Evolutionary conservation across 2,113 vertebrate genomes (phyloP).

Genomic region (Ochotona curzoniae): DNA sequence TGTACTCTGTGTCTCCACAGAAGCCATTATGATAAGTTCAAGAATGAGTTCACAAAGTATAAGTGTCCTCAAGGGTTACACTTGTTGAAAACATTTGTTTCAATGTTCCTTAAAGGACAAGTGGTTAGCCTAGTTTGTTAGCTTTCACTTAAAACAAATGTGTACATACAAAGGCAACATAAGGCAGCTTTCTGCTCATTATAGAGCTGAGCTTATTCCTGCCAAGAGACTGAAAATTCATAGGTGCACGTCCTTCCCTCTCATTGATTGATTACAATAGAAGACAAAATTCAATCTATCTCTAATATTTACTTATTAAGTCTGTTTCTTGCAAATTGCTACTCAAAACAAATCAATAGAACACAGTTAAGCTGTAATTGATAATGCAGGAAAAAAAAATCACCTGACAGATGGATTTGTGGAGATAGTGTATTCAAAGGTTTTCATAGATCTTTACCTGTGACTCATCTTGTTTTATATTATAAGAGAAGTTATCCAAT

Average conservation of each 20-base stretch:
- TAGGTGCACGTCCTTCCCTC: not conserved
- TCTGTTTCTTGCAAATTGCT: not conserved
- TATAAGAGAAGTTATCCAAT: not conserved
- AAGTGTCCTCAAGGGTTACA: constrained; percentile 49
- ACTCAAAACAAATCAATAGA: constrained; percentile 63
- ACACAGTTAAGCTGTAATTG: not conserved
- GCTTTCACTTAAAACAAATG: constrained; percentile 55
- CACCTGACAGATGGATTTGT: not conserved
- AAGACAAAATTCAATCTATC: constrained; percentile 13
- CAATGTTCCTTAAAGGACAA: constrained; percentile 43
- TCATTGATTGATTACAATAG: not conserved
- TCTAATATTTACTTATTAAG: constrained; percentile 45
- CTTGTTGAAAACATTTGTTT: constrained; percentile 24
- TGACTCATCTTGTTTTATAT: constrained; percentile 18
- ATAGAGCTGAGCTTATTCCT: not conserved
- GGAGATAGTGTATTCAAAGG: constrained; percentile 11
- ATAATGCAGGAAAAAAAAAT: not conserved
- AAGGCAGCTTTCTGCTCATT: constrained; percentile 53
- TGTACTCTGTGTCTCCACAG: not conserved
- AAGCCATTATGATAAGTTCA: not conserved
- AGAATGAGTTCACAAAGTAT: not conserved
- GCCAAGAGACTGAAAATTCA: not conserved
- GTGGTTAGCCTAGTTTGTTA: constrained; percentile 56
- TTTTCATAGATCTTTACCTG: not conserved
- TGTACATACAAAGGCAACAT: constrained; percentile 43